Evolutionary conservation across 2,113 vertebrate species (phyloP).

Genomic region (Channa maculata): DNA sequence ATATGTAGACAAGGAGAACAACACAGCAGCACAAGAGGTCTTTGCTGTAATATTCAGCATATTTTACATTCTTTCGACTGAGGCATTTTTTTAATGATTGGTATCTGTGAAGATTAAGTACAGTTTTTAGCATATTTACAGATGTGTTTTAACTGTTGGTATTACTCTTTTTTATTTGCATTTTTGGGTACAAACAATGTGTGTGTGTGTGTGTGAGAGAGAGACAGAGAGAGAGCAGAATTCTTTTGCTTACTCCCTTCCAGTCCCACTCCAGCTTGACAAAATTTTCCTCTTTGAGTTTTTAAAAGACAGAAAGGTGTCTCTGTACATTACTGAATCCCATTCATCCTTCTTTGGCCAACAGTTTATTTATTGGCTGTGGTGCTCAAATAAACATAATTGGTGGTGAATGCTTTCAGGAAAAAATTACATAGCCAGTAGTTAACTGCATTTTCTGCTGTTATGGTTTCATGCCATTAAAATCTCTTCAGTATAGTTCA

Average conservation of each 20-base stretch:
- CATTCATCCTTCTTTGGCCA: neutral
- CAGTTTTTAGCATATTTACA: too few species aligned
- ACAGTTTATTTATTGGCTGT: neutral
- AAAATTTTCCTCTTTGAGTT: too few species aligned
- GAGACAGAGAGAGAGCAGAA: too few species aligned
- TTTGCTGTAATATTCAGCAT: slow-evolving; percentile 48
- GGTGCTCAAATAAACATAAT: neutral
- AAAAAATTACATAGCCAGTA: slow-evolving; percentile 10
- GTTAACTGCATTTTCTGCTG: slow-evolving; percentile 24
- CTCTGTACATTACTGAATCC: too few species aligned
- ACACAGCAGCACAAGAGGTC: slow-evolving; percentile 65
- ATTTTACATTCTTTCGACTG: too few species aligned
- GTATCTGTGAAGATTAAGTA: too few species aligned
- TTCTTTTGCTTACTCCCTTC: too few species aligned
- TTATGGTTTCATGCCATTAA: slow-evolving; percentile 17
- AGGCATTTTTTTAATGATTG: too few species aligned
- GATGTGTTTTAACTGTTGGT: neutral
- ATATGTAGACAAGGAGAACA: slow-evolving; percentile 73
- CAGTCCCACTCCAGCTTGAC: too few species aligned
- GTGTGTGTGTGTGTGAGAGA: too few species aligned
- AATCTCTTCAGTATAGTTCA: neutral
- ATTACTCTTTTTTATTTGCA: neutral
- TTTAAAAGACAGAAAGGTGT: too few species aligned
- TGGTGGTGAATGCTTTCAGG: slow-evolving; percentile 17
- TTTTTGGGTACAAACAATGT: neutral